Evolutionary conservation across 2,888 invertebrate genomes (phyloP).

Genomic region (Ennomos erosarius): DNA sequence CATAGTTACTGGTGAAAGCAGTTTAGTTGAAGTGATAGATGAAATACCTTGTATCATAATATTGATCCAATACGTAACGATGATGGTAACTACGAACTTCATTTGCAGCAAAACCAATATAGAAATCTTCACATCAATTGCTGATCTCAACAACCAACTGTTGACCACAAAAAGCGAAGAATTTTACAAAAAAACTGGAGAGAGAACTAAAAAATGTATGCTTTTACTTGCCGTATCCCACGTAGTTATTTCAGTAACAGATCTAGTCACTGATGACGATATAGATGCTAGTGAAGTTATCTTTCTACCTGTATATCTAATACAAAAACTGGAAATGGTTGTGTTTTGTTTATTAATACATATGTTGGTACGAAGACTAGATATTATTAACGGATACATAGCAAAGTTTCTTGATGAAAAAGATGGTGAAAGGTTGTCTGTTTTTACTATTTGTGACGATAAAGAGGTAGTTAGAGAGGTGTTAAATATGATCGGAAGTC

Average conservation of each 20-base stretch:
- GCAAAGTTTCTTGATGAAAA: slow-evolving; percentile 51
- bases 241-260: slow-evolving; percentile 31
- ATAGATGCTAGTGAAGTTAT: slow-evolving; percentile 28
- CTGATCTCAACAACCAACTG: slow-evolving; percentile 28
- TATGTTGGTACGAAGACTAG: slow-evolving; percentile 53
- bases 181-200: slow-evolving; percentile 41
- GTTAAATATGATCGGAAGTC: slow-evolving; percentile 49
- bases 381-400: slow-evolving; percentile 55
- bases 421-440: slow-evolving; percentile 38
- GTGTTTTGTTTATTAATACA: slow-evolving; percentile 55
- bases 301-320: slow-evolving; percentile 46
- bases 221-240: slow-evolving; percentile 39
- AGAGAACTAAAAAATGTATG: slow-evolving; percentile 36
- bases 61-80: slow-evolving; percentile 34
- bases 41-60: slow-evolving; percentile 37
- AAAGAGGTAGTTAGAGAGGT: slow-evolving; percentile 39
- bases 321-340: slow-evolving; percentile 58
- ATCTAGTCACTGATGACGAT: slow-evolving; percentile 17
- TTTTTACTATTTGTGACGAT: slow-evolving; percentile 47
- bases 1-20: background rate
- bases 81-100: slow-evolving; percentile 28
- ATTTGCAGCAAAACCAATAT: slow-evolving; percentile 23
- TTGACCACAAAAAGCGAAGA: slow-evolving; percentile 4
- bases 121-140: slow-evolving; percentile 20
- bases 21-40: slow-evolving; percentile 23